Percentiles rank a stretch among this genome's conserved stretches.
Conservation (phyloP, 2,888 invertebrate genomes). For the Gasteruption jaculator region DNA sequence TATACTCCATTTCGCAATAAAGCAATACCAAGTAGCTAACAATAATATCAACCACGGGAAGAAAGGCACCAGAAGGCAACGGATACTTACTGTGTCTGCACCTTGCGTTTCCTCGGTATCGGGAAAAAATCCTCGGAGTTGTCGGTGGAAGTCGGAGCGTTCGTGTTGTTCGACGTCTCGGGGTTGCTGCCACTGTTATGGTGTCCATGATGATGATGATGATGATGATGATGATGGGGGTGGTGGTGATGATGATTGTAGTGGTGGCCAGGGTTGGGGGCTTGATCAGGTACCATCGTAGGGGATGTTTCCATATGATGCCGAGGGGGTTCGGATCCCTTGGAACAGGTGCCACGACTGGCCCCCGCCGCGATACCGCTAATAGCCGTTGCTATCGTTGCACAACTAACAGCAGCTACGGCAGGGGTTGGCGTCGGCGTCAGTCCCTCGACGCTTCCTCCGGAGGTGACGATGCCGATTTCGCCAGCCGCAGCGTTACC, state of each 20-base stretch:
- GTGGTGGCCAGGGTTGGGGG: constrained; percentile 29
- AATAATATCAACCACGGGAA: too few species aligned
- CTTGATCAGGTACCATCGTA: constrained; percentile 38
- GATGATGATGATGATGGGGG: constrained; percentile 34
- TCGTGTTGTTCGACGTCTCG: constrained; percentile 23
- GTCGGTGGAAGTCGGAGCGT: constrained; percentile 20
- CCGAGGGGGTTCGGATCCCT: constrained; percentile 32
- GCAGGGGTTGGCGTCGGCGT: constrained; percentile 29
- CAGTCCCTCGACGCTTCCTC: constrained; percentile 33
- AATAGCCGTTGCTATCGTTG: constrained; percentile 16
- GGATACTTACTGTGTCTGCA: constrained; percentile 54
- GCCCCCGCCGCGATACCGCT: constrained; percentile 16
- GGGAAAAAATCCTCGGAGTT: constrained; percentile 29
- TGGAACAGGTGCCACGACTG: constrained; percentile 25
- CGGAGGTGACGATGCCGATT: constrained; percentile 22
- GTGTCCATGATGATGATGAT: constrained; percentile 26
- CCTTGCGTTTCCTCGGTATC: constrained; percentile 53
- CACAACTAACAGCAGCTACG: constrained; percentile 17
- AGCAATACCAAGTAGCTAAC: too few species aligned
- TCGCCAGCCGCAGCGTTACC: constrained; percentile 28
- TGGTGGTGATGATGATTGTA: constrained; percentile 36
- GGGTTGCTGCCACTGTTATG: constrained; percentile 25
- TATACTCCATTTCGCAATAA: too few species aligned
- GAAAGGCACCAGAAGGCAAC: constrained; percentile 10
- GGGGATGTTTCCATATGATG: constrained; percentile 36